Percentiles rank a stretch among this genome's conserved stretches.
phyloP scores from a whole-genome alignment of 2,888 invertebrate genomes.

The Apotomis betuletana region DNA sequence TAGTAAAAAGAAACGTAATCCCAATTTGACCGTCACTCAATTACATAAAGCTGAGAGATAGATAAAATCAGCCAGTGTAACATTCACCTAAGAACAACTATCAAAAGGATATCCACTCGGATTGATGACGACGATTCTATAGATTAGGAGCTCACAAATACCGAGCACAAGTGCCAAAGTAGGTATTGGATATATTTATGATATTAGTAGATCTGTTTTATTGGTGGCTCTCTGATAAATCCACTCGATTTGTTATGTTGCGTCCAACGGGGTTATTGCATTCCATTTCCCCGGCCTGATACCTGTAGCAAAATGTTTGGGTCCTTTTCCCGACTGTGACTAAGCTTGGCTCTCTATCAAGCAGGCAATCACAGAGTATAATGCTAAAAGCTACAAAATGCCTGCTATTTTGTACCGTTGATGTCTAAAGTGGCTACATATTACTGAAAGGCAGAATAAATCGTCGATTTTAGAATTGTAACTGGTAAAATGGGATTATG shows the following conservation, averaged over 20 bases:
- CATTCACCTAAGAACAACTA: constrained; percentile 38
- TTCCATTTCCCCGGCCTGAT: constrained; percentile 26
- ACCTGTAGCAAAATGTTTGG: constrained; percentile 26
- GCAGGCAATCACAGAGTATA: constrained; percentile 18
- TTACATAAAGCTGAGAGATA: background rate
- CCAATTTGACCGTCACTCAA: background rate
- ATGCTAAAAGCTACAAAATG: constrained; percentile 30
- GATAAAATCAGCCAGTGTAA: constrained; percentile 33
- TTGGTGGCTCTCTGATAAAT: constrained; percentile 39
- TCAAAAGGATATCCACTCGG: constrained; percentile 34
- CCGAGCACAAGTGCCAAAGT: constrained; percentile 15
- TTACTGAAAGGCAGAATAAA: constrained; percentile 13
- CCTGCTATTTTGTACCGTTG: constrained; percentile 11
- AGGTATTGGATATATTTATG: constrained; percentile 35
- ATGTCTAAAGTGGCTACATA: constrained; percentile 8
- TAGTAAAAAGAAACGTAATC: background rate
- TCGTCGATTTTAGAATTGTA: constrained; percentile 8
- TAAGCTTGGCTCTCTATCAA: constrained; percentile 35
- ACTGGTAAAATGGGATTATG: background rate
- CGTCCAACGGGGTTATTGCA: constrained; percentile 35
- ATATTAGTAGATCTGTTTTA: constrained; percentile 36
- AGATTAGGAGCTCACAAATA: constrained; percentile 37
- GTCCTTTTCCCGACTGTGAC: constrained; percentile 30
- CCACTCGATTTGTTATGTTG: constrained; percentile 34
- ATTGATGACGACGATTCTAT: constrained; percentile 33